phyloP scores from a whole-genome alignment of 2,888 invertebrate genomes.

The Aquatica leii region DNA sequence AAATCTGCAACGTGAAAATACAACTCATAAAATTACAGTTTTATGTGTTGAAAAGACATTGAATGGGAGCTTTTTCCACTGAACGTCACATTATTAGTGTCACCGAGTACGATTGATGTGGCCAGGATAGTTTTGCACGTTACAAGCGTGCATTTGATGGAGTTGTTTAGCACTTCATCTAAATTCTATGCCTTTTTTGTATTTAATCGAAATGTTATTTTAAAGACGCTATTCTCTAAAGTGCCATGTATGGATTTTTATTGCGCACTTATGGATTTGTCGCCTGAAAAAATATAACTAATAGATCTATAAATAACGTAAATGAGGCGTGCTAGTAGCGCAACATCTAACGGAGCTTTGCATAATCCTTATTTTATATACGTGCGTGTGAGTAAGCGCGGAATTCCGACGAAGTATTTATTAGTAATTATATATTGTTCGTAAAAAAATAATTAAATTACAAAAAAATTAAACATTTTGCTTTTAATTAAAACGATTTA shows the following conservation, averaged over 20 bases:
- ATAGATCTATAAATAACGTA: slow-evolving; percentile 8
- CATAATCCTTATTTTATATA: background rate
- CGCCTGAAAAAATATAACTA: background rate
- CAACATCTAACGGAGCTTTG: background rate
- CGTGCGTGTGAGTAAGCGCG: too few species aligned
- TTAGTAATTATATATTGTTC: too few species aligned
- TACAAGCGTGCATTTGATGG: slow-evolving; percentile 31
- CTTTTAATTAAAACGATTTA: too few species aligned
- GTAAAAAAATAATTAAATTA: too few species aligned
- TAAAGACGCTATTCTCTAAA: slow-evolving; percentile 20
- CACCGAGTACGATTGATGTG: slow-evolving; percentile 29
- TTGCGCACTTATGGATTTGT: background rate
- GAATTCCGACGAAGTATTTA: too few species aligned
- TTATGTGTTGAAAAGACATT: slow-evolving; percentile 31
- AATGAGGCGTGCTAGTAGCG: background rate
- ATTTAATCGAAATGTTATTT: slow-evolving; percentile 24
- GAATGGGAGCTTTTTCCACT: slow-evolving; percentile 26
- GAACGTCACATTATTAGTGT: slow-evolving; percentile 33
- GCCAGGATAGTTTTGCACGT: slow-evolving; percentile 23
- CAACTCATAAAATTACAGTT: slow-evolving; percentile 29
- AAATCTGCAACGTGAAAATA: slow-evolving; percentile 30
- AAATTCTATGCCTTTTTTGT: slow-evolving; percentile 33
- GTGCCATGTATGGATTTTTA: slow-evolving; percentile 24
- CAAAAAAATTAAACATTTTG: too few species aligned
- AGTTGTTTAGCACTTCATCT: slow-evolving; percentile 30